phyloP scores from a whole-genome alignment of 2,113 vertebrate genomes.

The Oceanites oceanicus region DNA sequence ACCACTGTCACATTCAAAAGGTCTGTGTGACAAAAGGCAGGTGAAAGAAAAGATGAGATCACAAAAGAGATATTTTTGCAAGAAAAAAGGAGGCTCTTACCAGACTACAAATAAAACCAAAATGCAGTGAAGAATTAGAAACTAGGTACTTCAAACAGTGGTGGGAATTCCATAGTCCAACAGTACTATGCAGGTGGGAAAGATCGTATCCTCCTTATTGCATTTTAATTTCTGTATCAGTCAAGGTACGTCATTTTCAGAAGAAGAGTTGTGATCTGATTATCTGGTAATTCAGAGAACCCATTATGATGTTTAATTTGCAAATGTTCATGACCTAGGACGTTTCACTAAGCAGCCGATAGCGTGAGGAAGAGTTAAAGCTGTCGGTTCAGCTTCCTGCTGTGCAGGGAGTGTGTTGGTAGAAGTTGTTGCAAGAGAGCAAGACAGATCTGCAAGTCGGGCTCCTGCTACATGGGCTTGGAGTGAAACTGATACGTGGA shows the following conservation, averaged over 20 bases:
- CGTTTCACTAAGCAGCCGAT: background rate
- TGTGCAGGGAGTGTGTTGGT: background rate
- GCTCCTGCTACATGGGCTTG: background rate
- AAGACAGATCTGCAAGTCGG: background rate
- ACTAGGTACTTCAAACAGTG: background rate
- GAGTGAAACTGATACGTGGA: background rate
- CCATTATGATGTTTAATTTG: background rate
- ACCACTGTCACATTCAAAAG: background rate
- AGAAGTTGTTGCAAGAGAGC: background rate
- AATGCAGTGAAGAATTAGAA: background rate
- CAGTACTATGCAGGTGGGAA: background rate
- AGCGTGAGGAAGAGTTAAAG: background rate
- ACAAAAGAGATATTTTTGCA: background rate
- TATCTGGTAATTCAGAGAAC: background rate
- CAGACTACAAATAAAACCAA: background rate
- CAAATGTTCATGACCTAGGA: background rate
- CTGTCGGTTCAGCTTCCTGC: background rate
- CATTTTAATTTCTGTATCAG: background rate
- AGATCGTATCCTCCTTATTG: background rate
- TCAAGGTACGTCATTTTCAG: background rate
- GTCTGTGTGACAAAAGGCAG: background rate
- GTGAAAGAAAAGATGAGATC: background rate
- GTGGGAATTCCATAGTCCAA: background rate
- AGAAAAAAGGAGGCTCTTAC: background rate
- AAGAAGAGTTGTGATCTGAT: background rate